Evolutionary conservation across 1,140 invertebrate species (phyloP).

Genomic region (Limonius californicus): DNA sequence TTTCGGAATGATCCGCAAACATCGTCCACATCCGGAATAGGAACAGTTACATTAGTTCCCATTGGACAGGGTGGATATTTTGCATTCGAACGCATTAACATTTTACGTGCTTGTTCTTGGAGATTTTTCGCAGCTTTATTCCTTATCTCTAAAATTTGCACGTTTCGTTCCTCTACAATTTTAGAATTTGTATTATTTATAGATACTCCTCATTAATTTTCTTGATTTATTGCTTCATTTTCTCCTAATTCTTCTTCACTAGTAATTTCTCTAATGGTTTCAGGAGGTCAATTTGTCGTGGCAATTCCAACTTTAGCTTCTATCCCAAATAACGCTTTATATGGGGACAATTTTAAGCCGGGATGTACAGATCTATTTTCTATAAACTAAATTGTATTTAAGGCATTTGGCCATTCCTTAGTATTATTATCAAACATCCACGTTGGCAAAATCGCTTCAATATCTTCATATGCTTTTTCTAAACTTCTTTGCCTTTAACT

Average conservation of each 20-base stretch:
- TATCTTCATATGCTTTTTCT: constrained; percentile 42
- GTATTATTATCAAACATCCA: constrained; percentile 37
- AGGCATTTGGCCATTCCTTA: constrained; percentile 36
- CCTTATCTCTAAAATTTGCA: too few relatives aligned
- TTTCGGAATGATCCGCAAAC: too few relatives aligned
- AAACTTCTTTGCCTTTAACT: constrained; percentile 34
- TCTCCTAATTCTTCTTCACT: constrained; percentile 20
- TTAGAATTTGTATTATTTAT: too few relatives aligned
- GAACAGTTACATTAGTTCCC: too few relatives aligned
- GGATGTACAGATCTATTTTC: constrained; percentile 38
- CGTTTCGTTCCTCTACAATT: too few relatives aligned
- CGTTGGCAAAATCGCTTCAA: constrained; percentile 41
- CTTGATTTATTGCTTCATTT: too few relatives aligned
- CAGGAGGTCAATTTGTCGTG: constrained; percentile 20
- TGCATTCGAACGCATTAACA: too few relatives aligned
- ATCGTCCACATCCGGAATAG: too few relatives aligned
- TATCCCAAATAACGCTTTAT: constrained; percentile 40
- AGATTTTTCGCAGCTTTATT: too few relatives aligned
- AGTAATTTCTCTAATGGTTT: constrained; percentile 16
- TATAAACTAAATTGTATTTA: constrained; percentile 36
- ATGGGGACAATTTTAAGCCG: constrained; percentile 36
- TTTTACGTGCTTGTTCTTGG: too few relatives aligned
- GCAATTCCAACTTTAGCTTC: constrained; percentile 20
- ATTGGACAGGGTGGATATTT: too few relatives aligned
- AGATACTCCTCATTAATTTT: too few relatives aligned